These are phyloP conservation scores for Papio anubis DNA, from an alignment of 2,113 vertebrate species.

Conservation along the genomic window DNA sequence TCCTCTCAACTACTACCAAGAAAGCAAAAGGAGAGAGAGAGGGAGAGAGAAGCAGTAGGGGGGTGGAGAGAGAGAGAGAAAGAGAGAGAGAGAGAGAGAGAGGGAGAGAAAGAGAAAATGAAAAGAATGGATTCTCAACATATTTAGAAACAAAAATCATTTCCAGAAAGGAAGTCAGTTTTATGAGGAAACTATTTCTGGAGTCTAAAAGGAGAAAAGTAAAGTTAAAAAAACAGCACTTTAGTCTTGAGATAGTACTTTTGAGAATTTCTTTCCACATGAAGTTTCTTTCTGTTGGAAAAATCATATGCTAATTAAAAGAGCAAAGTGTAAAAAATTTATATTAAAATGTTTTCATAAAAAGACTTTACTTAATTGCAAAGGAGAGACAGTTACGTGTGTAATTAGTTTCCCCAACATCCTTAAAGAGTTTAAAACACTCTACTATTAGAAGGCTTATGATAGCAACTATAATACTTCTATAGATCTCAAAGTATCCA, in stretches of 20 bases:
- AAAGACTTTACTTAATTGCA: neutral
- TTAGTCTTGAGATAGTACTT: constrained; percentile 73
- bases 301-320: constrained; percentile 46
- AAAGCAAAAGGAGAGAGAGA: neutral
- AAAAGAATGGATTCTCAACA: constrained; percentile 67
- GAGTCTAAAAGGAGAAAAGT: constrained; percentile 81
- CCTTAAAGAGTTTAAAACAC: neutral
- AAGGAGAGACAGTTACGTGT: neutral
- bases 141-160: constrained; percentile 84
- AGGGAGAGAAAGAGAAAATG: constrained; percentile 6
- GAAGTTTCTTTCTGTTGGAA: constrained; percentile 31
- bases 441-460: neutral
- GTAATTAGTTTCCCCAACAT: neutral
- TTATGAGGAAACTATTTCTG: constrained; percentile 85
- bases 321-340: neutral
- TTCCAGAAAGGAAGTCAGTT: constrained; percentile 87
- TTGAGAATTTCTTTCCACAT: constrained; percentile 73
- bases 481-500: neutral
- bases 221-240: constrained; percentile 71
- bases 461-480: neutral
- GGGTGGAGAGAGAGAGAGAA: neutral
- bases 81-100: neutral
- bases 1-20: constrained; percentile 14
- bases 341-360: constrained; percentile 45
- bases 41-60: too few species aligned